Base-by-base conservation (phyloP, 2,888 invertebrate genomes). In the Chydorus sphaericus region DNA sequence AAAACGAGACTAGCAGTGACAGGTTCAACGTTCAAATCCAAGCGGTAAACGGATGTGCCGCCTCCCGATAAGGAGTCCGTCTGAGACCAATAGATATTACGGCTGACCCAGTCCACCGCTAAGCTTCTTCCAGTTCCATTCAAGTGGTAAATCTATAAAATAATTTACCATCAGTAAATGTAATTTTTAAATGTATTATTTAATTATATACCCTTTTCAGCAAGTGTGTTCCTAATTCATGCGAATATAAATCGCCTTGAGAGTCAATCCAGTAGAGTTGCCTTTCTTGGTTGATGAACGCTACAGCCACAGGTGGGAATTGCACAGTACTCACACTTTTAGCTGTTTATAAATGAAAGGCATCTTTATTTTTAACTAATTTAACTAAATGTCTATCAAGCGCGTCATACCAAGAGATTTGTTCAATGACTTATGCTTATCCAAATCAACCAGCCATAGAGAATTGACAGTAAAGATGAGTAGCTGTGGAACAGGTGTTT, bases 31-130 rank as follows among this genome's bases (percentile, higher is more conserved):
- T 79, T 81, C 23, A 87, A 68, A 65, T 85, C 80, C 4, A 85
- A 71, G 60, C 79, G 76, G 64, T 81, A 79, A 28, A 83, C 73
- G 0, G 76, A 75, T 57, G 75, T 61, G 74, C 73, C 56, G 62
- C 63, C 38, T 74, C 70, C 61, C 75, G 75, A 68, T 88, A 14
- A n/a, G 64, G 67, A 67, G 29, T 74, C 70, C 61, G 75, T 75
- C 68, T 88, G 88, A 0, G 83, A 77, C 81, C 88, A 90, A 67
- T 87, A 93, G 6, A 93, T 72, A 48, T 81, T 80, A 51, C 90
- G 76, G 51, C 84, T 80, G 44, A 93, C 78, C 93, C 93, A 94
- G 70, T 94, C 92, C 1, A 89, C 75, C 2, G 85, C 80, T 28
- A 93, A 70, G 58, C 84, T 81, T 10, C 77, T 68, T 0, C 77